Evolutionary conservation across 2,888 invertebrate species (phyloP), one percentile per base, ranked within the genome.

Genomic region (Sycophila texana): DNA sequence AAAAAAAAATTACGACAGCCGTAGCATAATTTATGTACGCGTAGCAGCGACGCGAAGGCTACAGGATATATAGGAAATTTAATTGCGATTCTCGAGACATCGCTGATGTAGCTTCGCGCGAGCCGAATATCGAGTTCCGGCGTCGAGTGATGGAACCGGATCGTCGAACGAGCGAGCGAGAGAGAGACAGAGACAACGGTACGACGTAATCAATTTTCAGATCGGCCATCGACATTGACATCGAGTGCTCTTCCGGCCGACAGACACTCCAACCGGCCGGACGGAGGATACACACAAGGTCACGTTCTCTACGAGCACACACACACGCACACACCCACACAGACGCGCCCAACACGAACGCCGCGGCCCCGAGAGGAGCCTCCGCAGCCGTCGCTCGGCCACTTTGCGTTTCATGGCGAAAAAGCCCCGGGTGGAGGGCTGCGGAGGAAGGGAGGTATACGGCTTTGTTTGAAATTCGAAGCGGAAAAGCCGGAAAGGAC

Each of bases 211-310:
- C 80, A 80, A 74, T 80, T 77, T 80, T 74, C 53, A 80, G 73
- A 71, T 75, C 74, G 77, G 68, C 68, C 76, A 77, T 79, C 74
- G 80, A 79, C 78, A 82, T 79, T 82, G 80, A 79, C 82, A 82
- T 76, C 76, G 73, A 80, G 82, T 60, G 67, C 80, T 76, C 75
- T 80, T 78, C 80, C 71, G 65, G 55, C 39, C 70, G 68, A 74
- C 70, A 51, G 74, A 65, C 53, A 61, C 75, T 79, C 74, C 58
- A 79, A 26, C 47, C 68, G 61, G 61, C 51, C 53, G 74, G 18
- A 14, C 22, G 68, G 63, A 79, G 63, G 77, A 70, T 75, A 39
- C 67, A 76, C 80, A 68, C 76, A 80, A 80, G 80, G 80, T 76
- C 80, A 76, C 79, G 75, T 79, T 75, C 51, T 58, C 57, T 13